phyloP scores from a whole-genome alignment of 2,888 invertebrate species.

The Pantelozetes paolii region DNA sequence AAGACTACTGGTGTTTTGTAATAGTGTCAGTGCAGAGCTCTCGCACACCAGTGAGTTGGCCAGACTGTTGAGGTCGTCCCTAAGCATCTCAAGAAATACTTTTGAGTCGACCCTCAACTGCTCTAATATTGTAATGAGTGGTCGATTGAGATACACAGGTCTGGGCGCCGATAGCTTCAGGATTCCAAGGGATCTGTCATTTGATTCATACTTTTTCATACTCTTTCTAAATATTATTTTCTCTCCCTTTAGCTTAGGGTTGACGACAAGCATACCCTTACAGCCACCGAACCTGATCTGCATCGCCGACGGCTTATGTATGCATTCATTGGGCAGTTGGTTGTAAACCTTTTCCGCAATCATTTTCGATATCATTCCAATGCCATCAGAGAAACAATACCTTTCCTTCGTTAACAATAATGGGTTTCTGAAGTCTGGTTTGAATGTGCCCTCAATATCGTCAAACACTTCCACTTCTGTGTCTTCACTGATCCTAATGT shows the following conservation, averaged over 20 bases:
- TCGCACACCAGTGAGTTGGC: slow-evolving; percentile 24
- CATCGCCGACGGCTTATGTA: slow-evolving; percentile 46
- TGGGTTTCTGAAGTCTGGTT: slow-evolving; percentile 33
- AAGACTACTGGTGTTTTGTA: neutral
- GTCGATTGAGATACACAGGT: slow-evolving; percentile 48
- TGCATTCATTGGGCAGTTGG: slow-evolving; percentile 19
- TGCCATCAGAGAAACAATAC: slow-evolving; percentile 44
- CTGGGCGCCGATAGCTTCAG: slow-evolving; percentile 48
- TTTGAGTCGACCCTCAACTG: slow-evolving; percentile 45
- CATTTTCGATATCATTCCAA: slow-evolving; percentile 44
- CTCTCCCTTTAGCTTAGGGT: slow-evolving; percentile 40
- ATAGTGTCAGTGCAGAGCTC: neutral
- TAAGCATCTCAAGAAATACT: slow-evolving; percentile 1
- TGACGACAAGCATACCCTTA: slow-evolving; percentile 48
- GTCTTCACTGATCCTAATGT: slow-evolving; percentile 42
- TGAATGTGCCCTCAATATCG: slow-evolving; percentile 35
- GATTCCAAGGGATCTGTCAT: slow-evolving; percentile 47
- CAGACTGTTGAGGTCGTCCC: neutral
- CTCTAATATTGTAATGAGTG: slow-evolving; percentile 48
- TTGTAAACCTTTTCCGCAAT: slow-evolving; percentile 44
- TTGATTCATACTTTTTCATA: slow-evolving; percentile 48
- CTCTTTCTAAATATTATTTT: slow-evolving; percentile 46
- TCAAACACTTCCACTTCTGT: slow-evolving; percentile 41
- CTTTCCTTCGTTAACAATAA: neutral
- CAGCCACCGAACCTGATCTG: slow-evolving; percentile 48